These are phyloP conservation scores for Piliocolobus tephrosceles DNA, from an alignment of 2,113 vertebrate species.

Conservation along the genomic window DNA sequence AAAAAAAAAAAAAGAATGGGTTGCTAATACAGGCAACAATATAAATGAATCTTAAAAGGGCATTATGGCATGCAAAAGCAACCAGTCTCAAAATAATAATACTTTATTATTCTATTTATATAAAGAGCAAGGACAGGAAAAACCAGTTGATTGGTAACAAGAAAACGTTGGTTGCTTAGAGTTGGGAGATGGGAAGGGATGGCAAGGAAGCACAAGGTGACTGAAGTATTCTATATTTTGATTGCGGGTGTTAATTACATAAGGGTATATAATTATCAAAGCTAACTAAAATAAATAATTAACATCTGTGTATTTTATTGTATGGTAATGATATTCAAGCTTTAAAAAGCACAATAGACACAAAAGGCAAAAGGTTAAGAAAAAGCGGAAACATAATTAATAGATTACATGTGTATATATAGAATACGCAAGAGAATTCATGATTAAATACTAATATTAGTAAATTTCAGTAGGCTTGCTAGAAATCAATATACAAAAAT, in stretches of 20 bases:
- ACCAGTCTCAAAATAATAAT: not conserved
- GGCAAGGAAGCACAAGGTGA: accelerated
- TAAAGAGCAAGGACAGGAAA: not conserved
- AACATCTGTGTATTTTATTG: not conserved
- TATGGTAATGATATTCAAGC: not conserved
- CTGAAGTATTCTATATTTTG: not conserved
- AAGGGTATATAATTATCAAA: not conserved
- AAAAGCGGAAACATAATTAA: not conserved
- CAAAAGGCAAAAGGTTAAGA: not conserved
- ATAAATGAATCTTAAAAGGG: not conserved
- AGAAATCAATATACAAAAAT: slow-evolving; percentile 72
- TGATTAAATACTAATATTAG: slow-evolving; percentile 55
- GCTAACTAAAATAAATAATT: not conserved
- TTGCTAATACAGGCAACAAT: not conserved
- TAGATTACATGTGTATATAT: not conserved
- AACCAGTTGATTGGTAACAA: no score
- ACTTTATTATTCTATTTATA: not conserved
- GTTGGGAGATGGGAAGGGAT: not conserved
- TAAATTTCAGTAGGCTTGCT: slow-evolving; percentile 39
- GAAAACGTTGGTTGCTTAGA: not conserved
- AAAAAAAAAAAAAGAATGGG: not conserved
- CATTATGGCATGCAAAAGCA: not conserved
- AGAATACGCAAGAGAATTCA: slow-evolving; percentile 26
- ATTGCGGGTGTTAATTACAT: not conserved
- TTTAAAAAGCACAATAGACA: not conserved